Base-by-base conservation (phyloP, 1,140 invertebrate genomes). In the Ditylenchus dipsaci region DNA sequence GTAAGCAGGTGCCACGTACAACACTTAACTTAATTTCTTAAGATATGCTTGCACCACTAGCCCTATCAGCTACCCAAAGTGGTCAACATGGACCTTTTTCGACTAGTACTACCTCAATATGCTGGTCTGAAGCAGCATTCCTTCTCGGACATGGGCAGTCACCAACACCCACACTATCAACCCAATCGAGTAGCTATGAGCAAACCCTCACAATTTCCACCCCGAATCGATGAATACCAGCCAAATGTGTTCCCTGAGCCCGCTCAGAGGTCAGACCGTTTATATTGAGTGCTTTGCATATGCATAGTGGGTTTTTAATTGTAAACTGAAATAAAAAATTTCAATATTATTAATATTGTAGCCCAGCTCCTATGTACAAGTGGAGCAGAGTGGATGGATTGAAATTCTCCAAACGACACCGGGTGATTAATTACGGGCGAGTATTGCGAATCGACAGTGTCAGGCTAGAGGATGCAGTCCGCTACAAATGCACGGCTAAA, bases 11-110 rank as follows among this genome's bases (percentile, higher is more conserved):
- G n/a, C n/a, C n/a, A n/a, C n/a, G n/a, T n/a, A n/a, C 11, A 45
- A 45, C 43, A 45, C 43, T 45, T 11, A 45, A 56, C 26, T 21
- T 47, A 27, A 30, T 69, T 27, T 1, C 64, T 59, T 13, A 23
- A 75, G 76, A 45, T 76, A 79, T 53, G 70, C 75, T 21, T 76
- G 75, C 49, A 78, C 60, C 19, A n/a, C 49, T 79, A 26, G 65
- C 77, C 15, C 47, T 77, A 17, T 33, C 63, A 17, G 29, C 65
- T 17, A 62, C 63, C 9, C 76, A 73, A 45, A 61, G 61, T 29
- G 75, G 67, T 3, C 75, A 76, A 33, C 76, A 69, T 30, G 75
- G 75, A n/a, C 75, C 75, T 21, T 76, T 77, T 60, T 76, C 57
- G 74, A 13, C 49, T 76, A 30, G 43, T 78, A 15, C 33, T 76